Evolutionary conservation across 2,797 vertebrate species (phyloP).

Genomic region (Rhinoraja longicauda): DNA sequence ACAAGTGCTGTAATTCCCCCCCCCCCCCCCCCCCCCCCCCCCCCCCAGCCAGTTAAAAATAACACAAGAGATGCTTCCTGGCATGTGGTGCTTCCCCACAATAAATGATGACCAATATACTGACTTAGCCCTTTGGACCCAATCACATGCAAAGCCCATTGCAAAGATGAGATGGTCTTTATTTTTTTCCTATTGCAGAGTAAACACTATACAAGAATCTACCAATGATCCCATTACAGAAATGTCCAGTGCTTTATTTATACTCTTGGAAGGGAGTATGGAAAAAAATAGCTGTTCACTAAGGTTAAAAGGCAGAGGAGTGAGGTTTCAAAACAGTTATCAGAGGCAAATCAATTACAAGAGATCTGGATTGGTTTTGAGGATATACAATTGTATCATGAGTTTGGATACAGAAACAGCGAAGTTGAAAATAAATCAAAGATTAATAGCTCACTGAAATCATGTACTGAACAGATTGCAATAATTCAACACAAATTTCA

Average conservation of each 20-base stretch:
- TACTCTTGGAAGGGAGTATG: conserved; percentile 25
- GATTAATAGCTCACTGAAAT: neutral
- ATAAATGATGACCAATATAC: neutral
- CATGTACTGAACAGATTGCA: too few species aligned
- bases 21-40: conserved; percentile 1
- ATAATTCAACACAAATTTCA: neutral
- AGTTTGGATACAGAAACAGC: neutral
- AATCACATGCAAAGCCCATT: neutral
- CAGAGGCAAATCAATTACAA: neutral
- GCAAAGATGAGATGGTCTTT: neutral
- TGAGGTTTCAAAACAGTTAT: neutral
- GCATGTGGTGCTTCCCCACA: neutral
- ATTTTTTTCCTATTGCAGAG: neutral
- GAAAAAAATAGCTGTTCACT: conserved; percentile 5
- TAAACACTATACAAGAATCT: neutral
- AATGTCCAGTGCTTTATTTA: conserved; percentile 30
- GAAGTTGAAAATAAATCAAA: neutral
- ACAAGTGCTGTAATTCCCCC: neutral
- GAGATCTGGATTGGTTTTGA: neutral
- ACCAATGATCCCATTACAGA: conserved; percentile 23
- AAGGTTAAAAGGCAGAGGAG: neutral
- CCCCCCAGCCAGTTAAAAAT: neutral
- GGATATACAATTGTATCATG: neutral
- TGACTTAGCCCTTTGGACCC: neutral
- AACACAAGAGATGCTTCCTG: neutral